Evolutionary conservation across 2,797 vertebrate species (phyloP).

Genomic region (Adelosebastes latens): DNA sequence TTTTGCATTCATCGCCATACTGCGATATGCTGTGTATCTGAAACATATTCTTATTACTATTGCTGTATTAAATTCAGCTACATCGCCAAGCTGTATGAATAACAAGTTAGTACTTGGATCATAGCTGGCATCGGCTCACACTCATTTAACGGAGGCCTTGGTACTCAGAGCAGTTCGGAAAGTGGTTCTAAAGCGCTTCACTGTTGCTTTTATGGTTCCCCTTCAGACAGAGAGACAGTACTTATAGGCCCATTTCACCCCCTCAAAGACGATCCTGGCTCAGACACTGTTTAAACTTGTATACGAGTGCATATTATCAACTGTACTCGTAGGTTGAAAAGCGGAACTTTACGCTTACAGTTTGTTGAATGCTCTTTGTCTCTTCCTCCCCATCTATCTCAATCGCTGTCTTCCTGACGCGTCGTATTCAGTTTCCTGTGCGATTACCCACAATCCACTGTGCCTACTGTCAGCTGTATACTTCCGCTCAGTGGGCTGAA

Average conservation of each 20-base stretch:
- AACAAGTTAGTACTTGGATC: background rate
- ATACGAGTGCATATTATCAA: background rate
- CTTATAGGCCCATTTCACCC: background rate
- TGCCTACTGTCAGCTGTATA: constrained; percentile 17
- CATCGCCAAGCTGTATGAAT: background rate
- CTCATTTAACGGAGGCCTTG: background rate
- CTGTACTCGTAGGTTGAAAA: constrained; percentile 26
- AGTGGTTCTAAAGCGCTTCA: background rate
- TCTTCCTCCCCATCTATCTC: background rate
- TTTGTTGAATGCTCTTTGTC: background rate
- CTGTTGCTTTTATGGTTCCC: constrained; percentile 1
- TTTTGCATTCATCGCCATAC: background rate
- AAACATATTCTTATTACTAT: background rate
- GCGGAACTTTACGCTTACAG: constrained; percentile 11
- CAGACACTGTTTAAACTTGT: background rate
- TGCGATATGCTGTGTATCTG: background rate
- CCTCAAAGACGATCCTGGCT: background rate
- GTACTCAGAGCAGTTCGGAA: background rate
- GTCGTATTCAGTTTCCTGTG: constrained; percentile 21
- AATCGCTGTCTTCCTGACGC: background rate
- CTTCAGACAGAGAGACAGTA: background rate
- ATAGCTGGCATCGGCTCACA: background rate
- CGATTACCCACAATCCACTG: constrained; percentile 52
- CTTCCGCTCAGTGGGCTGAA: constrained; percentile 37
- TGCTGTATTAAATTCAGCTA: background rate